Evolutionary conservation across 2,113 vertebrate species (phyloP).

Genomic region (Vanacampus margaritifer): DNA sequence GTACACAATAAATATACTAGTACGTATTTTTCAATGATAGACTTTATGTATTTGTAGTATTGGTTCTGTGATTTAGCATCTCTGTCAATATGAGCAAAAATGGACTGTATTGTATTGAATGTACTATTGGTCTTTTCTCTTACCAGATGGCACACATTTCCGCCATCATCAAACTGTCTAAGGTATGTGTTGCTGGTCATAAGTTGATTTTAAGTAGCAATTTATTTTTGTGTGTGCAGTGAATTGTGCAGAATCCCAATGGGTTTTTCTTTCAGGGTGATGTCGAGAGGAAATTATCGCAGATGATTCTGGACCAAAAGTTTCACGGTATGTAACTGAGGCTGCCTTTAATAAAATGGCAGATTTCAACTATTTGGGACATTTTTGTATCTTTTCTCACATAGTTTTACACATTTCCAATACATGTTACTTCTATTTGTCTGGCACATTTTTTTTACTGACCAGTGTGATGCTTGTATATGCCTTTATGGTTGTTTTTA

Average conservation of each 20-base stretch:
- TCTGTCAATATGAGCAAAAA: neutral
- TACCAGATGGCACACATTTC: conserved; percentile 92
- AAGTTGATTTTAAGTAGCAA: neutral
- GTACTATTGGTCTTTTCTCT: conserved; percentile 1
- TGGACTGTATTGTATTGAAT: neutral
- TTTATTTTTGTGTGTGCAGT: neutral
- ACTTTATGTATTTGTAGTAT: neutral
- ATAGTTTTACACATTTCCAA: too few species aligned
- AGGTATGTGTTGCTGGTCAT: conserved; percentile 74
- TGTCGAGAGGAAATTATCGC: conserved; percentile 94
- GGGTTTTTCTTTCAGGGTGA: conserved; percentile 74
- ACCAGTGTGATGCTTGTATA: too few species aligned
- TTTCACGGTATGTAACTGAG: conserved; percentile 81
- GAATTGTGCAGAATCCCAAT: neutral
- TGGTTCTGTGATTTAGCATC: neutral
- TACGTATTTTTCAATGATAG: neutral
- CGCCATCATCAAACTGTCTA: conserved; percentile 91
- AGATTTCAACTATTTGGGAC: too few species aligned
- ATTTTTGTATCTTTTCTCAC: too few species aligned
- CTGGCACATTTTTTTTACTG: too few species aligned
- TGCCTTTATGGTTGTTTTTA: too few species aligned
- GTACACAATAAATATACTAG: neutral
- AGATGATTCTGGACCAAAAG: conserved; percentile 97
- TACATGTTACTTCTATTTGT: too few species aligned
- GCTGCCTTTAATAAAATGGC: neutral